phyloP scores from a whole-genome alignment of 2,888 invertebrate genomes.

The Apodemia hepburni region DNA sequence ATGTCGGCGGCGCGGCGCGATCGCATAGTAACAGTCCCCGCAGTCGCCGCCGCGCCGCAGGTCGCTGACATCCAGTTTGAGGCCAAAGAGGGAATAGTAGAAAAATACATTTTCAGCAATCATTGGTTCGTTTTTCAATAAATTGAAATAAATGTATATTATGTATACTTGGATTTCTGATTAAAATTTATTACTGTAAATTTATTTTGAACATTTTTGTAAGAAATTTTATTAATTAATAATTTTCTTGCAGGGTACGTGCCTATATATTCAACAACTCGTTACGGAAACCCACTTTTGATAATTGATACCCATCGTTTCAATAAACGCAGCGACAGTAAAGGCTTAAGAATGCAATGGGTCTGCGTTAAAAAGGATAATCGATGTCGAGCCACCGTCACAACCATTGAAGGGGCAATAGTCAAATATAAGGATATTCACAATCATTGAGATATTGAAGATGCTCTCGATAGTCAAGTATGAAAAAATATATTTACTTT shows the following conservation, averaged over 20 bases:
- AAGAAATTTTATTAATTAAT: too few species aligned
- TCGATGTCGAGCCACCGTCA: slow-evolving; percentile 43
- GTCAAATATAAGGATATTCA: slow-evolving; percentile 42
- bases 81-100: too few species aligned
- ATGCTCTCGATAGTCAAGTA: not conserved
- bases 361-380: slow-evolving; percentile 42
- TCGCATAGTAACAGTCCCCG: too few species aligned
- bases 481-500: not conserved
- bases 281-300: slow-evolving; percentile 46
- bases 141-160: too few species aligned
- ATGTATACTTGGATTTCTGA: too few species aligned
- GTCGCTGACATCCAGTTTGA: too few species aligned
- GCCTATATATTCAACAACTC: slow-evolving; percentile 40
- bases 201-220: too few species aligned
- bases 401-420: slow-evolving; percentile 39
- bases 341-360: slow-evolving; percentile 41
- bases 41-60: too few species aligned
- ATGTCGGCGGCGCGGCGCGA: too few species aligned
- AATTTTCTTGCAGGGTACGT: slow-evolving; percentile 29
- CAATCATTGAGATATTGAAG: slow-evolving; percentile 34
- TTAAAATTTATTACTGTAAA: too few species aligned
- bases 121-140: too few species aligned
- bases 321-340: slow-evolving; percentile 46
- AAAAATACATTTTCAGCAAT: too few species aligned
- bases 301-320: slow-evolving; percentile 40